phyloP scores from a whole-genome alignment of 2,113 vertebrate species.

The Rynchops niger region DNA sequence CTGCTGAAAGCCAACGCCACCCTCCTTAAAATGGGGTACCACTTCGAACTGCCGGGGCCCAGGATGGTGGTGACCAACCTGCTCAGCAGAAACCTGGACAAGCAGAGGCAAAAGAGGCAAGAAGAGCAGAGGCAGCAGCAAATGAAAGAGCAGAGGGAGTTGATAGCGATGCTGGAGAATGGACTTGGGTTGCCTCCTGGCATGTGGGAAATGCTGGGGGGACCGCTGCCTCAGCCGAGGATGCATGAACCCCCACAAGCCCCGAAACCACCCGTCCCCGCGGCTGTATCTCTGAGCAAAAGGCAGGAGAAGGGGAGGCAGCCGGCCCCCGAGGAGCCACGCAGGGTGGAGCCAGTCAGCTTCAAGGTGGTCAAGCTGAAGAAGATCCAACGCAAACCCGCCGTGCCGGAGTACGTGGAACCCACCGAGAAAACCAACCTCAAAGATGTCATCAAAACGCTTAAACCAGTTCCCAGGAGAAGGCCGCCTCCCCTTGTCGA shows the following conservation, averaged over 20 bases:
- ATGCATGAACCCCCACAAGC: slow-evolving; percentile 49
- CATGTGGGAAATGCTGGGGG: slow-evolving; percentile 86
- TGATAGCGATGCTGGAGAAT: slow-evolving; percentile 86
- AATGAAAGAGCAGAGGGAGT: slow-evolving; percentile 82
- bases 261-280: slow-evolving; percentile 17
- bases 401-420: slow-evolving; percentile 57
- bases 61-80: slow-evolving; percentile 97
- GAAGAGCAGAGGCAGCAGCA: slow-evolving; percentile 89
- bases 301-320: slow-evolving; percentile 46
- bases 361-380: slow-evolving; percentile 77
- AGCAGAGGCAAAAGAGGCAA: slow-evolving; percentile 88
- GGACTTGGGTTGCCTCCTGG: slow-evolving; percentile 87
- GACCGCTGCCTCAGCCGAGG: slow-evolving; percentile 66
- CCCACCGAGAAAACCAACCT: slow-evolving; percentile 84
- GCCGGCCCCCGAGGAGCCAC: not conserved
- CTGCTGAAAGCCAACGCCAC: slow-evolving; percentile 93
- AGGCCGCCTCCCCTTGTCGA: slow-evolving; percentile 87
- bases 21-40: slow-evolving; percentile 95
- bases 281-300: not conserved
- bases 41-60: slow-evolving; percentile 93
- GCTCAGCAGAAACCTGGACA: slow-evolving; percentile 92
- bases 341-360: slow-evolving; percentile 25
- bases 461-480: slow-evolving; percentile 88
- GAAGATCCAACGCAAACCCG: slow-evolving; percentile 76
- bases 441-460: slow-evolving; percentile 87